phyloP scores from a whole-genome alignment of 2,797 vertebrate species.

The Chromis chromis region DNA sequence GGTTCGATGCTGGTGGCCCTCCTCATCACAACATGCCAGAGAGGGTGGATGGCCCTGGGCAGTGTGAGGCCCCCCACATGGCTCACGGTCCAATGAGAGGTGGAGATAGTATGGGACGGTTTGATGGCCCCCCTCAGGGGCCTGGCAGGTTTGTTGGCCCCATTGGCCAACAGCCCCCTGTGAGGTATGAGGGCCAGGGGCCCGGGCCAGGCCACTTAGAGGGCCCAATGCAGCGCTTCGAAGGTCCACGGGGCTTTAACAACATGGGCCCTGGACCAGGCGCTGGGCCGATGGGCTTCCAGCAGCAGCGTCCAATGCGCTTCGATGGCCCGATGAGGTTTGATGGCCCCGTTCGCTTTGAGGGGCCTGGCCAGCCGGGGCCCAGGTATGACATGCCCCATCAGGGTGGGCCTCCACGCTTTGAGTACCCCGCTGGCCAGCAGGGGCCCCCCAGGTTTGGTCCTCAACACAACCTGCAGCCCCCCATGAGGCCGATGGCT shows the following conservation, averaged over 20 bases:
- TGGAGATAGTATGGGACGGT: constrained; percentile 84
- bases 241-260: constrained; percentile 82
- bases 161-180: constrained; percentile 76
- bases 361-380: constrained; percentile 79
- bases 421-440: constrained; percentile 86
- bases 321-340: constrained; percentile 84
- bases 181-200: constrained; percentile 79
- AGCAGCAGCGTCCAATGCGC: constrained; percentile 82
- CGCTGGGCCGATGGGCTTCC: constrained; percentile 81
- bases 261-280: constrained; percentile 70
- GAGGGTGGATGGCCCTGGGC: constrained; percentile 85
- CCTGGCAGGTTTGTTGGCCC: constrained; percentile 82
- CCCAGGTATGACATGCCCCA: constrained; percentile 86
- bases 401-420: constrained; percentile 85
- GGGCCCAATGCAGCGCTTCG: constrained; percentile 86
- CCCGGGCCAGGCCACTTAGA: constrained; percentile 87
- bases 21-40: constrained; percentile 80
- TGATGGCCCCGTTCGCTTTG: constrained; percentile 83
- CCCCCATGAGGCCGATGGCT: constrained; percentile 74
- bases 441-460: constrained; percentile 81
- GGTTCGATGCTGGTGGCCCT: constrained; percentile 84
- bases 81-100: constrained; percentile 82
- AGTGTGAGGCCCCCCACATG: constrained; percentile 83
- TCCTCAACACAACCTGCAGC: constrained; percentile 76
- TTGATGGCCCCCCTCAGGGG: constrained; percentile 83